Evolutionary conservation across 2,113 vertebrate genomes (phyloP).

Genomic region (Hypanus sabinus): DNA sequence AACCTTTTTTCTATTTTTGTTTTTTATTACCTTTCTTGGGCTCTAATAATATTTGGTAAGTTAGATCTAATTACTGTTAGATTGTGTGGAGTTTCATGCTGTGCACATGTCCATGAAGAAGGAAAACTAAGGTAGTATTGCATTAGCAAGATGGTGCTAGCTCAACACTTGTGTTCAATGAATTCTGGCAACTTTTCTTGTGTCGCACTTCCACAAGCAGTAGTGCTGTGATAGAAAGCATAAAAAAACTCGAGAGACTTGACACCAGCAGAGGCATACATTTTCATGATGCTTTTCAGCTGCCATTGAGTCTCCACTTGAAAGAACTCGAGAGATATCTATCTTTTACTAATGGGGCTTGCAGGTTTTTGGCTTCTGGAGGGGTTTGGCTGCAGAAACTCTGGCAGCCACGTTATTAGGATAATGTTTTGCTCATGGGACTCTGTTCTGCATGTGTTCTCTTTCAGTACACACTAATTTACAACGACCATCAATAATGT

Average conservation of each 20-base stretch:
- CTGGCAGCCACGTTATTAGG: background rate
- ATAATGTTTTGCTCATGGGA: background rate
- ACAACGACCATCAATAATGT: background rate
- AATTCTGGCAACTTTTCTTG: background rate
- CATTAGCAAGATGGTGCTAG: too few relatives aligned
- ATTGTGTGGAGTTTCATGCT: background rate
- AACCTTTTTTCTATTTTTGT: background rate
- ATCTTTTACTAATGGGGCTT: background rate
- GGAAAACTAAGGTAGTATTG: background rate
- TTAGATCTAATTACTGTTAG: background rate
- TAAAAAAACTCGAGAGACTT: background rate
- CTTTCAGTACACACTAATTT: background rate
- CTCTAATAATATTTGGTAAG: background rate
- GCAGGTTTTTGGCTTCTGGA: background rate
- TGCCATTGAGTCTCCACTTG: background rate
- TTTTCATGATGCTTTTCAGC: slow-evolving; percentile 16
- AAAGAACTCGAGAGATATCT: background rate
- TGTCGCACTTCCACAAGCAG: background rate
- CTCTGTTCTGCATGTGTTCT: background rate
- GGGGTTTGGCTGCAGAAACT: background rate
- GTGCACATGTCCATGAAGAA: background rate
- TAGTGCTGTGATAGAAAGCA: background rate
- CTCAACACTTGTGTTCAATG: background rate
- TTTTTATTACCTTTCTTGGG: background rate
- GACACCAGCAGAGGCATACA: background rate